Evolutionary conservation across 2,113 vertebrate species (phyloP), one percentile per base, ranked within the genome.

Genomic region (Tupaia tana): DNA sequence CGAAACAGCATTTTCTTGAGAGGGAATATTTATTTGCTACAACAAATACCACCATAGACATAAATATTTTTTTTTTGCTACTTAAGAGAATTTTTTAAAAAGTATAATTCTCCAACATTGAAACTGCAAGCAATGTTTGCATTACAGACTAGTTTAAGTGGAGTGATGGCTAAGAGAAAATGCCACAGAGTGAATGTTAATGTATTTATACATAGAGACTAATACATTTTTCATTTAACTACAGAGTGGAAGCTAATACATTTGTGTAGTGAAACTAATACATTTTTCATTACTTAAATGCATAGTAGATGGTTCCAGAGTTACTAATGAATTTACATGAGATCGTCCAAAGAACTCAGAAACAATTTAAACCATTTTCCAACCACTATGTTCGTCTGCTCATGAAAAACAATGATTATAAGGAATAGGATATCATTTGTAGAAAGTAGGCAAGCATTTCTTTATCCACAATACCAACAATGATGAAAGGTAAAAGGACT

Each of bases 221-320:
- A 95, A 97, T 90, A 87, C 89, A 94, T 80, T 93, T 98, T 97
- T 97, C 94, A 97, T 96, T 87, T 66, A 86, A 97, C 87, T 90
- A 86, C 85, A 86, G 89, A 34, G 96, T 92, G 73, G 89, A 96
- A 96, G 83, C 88, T 91, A 97, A 95, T 89, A 93, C 87, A 84
- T 96, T 96, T 83, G 86, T 87, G 92, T 71, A 95, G 81, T 70
- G 90, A 95, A 97, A 96, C 91, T 61, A 97, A 98, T 89, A 90
- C 73, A 85, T 97, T 97, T 98, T 97, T 96, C 96, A 97, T 97
- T 87, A 29, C 80, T 92, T 93, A 93, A 98, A 97, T 86, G 91
- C 95, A 96, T 56, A 25, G 73, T 89, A 84, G 95, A 96, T 79
- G 89, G 79, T 96, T 96, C 81, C 63, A 84, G 1, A 86, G 89